phyloP scores from a whole-genome alignment of 2,797 vertebrate genomes.

The Anisognathus igniventris region DNA sequence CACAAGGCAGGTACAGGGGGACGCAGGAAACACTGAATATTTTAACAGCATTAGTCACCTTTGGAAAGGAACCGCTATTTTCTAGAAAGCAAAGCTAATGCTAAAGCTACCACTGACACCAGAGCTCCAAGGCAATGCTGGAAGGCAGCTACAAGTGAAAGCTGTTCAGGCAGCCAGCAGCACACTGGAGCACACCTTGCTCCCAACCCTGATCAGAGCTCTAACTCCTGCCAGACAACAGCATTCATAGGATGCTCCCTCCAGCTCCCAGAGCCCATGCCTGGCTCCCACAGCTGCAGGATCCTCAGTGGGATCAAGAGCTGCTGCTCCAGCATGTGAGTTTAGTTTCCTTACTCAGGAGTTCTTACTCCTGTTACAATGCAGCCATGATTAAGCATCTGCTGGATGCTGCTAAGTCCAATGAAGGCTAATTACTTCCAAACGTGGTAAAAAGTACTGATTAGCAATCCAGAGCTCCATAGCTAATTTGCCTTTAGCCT shows the following conservation, averaged over 20 bases:
- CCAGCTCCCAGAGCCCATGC: background rate
- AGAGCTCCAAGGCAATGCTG: background rate
- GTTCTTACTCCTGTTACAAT: background rate
- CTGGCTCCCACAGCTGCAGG: background rate
- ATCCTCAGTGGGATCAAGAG: background rate
- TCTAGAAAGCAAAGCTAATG: background rate
- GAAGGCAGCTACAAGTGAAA: background rate
- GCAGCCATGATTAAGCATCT: constrained; percentile 29
- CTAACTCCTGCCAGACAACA: background rate
- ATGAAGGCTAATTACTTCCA: background rate
- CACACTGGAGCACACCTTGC: background rate
- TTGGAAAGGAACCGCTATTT: background rate
- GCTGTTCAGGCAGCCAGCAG: background rate
- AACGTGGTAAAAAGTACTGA: background rate
- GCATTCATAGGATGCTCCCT: background rate
- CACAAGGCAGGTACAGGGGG: background rate
- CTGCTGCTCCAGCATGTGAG: background rate
- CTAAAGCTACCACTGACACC: background rate
- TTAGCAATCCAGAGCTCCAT: background rate
- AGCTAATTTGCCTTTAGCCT: background rate
- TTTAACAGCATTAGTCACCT: background rate
- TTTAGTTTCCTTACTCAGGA: background rate
- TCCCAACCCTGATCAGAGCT: background rate
- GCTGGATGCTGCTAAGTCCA: background rate
- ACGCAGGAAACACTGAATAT: background rate